Conservation (phyloP, 2,113 vertebrate species). For the Austrofundulus limnaeus region DNA sequence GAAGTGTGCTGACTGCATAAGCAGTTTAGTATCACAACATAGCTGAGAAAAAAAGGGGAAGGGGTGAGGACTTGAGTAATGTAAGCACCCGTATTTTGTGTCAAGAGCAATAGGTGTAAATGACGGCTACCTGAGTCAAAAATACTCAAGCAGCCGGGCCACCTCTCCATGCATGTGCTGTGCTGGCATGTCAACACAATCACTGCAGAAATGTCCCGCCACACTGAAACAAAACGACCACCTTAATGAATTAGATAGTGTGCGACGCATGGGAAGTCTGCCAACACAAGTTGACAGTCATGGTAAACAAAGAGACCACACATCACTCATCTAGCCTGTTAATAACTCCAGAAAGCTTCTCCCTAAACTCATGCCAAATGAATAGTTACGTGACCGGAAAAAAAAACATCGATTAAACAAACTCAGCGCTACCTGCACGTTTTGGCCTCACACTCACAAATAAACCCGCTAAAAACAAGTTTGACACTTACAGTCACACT, state of each 20-base stretch:
- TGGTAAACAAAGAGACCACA: conserved; percentile 22
- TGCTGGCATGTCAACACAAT: conserved; percentile 1
- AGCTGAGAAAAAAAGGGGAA: background rate
- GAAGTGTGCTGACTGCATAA: background rate
- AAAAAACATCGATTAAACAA: background rate
- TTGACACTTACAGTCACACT: background rate
- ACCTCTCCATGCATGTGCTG: background rate
- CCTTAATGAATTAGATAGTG: conserved; percentile 26
- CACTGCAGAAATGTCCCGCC: conserved; percentile 5
- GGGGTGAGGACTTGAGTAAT: background rate
- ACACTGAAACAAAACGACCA: background rate
- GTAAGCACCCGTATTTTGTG: background rate
- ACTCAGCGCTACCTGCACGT: background rate
- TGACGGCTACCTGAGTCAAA: conserved; percentile 1
- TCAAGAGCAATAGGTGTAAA: background rate
- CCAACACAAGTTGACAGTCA: background rate
- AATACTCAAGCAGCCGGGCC: background rate
- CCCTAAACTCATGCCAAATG: background rate
- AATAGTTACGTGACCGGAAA: background rate
- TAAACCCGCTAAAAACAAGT: conserved; percentile 13
- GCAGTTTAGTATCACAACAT: background rate
- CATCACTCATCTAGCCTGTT: background rate
- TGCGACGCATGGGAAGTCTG: conserved; percentile 4
- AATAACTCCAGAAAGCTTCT: background rate
- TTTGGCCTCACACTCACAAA: background rate